A percentile compares a stretch with the other conserved stretches of the same genome.
phyloP scores from a whole-genome alignment of 2,113 vertebrate genomes.

The Cochlearius cochlearius region DNA sequence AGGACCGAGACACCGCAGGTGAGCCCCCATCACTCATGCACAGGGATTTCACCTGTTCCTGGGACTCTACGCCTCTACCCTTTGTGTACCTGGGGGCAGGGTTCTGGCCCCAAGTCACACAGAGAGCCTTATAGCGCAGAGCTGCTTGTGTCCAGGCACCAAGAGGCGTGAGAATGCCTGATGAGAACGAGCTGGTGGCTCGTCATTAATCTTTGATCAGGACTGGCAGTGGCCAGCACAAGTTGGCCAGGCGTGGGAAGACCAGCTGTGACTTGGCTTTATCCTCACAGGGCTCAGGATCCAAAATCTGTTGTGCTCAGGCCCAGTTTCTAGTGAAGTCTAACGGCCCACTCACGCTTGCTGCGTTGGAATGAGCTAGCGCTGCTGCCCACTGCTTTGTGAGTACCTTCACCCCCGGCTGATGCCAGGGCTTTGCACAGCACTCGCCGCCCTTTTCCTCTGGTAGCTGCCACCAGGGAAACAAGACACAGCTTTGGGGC shows the following conservation, averaged over 20 bases:
- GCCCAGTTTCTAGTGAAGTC: accelerated
- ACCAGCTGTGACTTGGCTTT: not conserved
- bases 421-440: not conserved
- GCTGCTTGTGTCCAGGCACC: not conserved
- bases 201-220: not conserved
- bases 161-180: not conserved
- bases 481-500: not conserved
- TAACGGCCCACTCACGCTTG: accelerated
- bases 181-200: not conserved
- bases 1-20: not conserved
- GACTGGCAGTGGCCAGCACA: not conserved
- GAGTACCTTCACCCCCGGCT: not conserved
- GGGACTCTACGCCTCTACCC: not conserved
- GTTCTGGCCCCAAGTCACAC: not conserved
- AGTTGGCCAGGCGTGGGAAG: not conserved
- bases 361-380: not conserved
- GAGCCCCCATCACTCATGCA: not conserved
- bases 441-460: not conserved
- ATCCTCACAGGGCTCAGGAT: not conserved
- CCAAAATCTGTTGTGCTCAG: not conserved
- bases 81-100: accelerated
- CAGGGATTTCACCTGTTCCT: not conserved
- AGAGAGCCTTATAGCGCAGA: not conserved
- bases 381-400: not conserved
- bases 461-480: not conserved